Percentiles rank a stretch among this genome's conserved stretches.
Conservation (phyloP, 2,113 vertebrate species). For the Choloepus hoffmanni region DNA sequence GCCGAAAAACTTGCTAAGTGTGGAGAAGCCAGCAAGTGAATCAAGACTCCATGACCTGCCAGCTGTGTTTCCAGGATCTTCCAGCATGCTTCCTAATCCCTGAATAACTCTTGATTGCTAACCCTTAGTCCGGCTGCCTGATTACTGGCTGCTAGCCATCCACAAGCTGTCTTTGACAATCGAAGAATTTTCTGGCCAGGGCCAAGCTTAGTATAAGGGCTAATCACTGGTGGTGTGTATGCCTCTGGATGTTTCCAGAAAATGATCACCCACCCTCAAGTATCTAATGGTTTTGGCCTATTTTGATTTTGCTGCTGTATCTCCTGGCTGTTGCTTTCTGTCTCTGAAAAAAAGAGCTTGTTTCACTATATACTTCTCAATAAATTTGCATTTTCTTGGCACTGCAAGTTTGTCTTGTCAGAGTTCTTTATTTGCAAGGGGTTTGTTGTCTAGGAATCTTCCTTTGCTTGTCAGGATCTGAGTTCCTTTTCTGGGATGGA, state of each 20-base stretch:
- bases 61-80: constrained; percentile 54
- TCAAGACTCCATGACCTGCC: constrained; percentile 35
- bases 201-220: constrained; percentile 27
- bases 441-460: background rate
- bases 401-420: constrained; percentile 52
- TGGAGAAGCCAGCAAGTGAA: background rate
- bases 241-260: constrained; percentile 21
- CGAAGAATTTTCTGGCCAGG: constrained; percentile 9
- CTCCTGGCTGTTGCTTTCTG: constrained; percentile 56
- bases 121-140: constrained; percentile 14
- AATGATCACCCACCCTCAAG: background rate
- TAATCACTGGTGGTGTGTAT: background rate
- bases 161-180: background rate
- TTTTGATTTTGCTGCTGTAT: constrained; percentile 44
- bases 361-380: constrained; percentile 65
- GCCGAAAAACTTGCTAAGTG: constrained; percentile 72
- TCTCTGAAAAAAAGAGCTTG: constrained; percentile 14
- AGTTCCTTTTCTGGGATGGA: background rate
- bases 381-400: constrained; percentile 74
- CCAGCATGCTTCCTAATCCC: constrained; percentile 1
- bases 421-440: constrained; percentile 62
- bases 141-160: constrained; percentile 15
- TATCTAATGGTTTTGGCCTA: background rate
- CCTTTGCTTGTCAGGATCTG: background rate
- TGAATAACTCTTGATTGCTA: background rate